phyloP scores from a whole-genome alignment of 2,113 vertebrate genomes.

The Indicator indicator region DNA sequence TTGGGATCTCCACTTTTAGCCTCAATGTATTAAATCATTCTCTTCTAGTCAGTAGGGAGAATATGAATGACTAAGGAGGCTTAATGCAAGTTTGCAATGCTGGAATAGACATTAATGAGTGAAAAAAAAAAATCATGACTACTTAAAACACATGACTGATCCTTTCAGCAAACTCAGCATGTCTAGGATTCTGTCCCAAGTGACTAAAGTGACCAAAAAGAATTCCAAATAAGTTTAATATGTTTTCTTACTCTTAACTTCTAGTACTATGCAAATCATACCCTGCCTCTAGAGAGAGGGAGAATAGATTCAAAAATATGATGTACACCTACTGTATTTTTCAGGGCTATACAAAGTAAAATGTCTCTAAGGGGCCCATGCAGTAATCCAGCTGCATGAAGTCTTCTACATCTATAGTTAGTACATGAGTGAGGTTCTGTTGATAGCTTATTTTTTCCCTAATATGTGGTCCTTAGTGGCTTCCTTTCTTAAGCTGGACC shows the following conservation, averaged over 20 bases:
- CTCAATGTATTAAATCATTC: conserved; percentile 25
- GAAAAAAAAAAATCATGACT: conserved; percentile 9
- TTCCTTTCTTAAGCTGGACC: neutral
- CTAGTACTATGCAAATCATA: neutral
- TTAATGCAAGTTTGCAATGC: conserved; percentile 32
- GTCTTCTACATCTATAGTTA: neutral
- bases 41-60: neutral
- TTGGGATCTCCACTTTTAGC: neutral
- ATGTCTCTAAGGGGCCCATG: neutral
- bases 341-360: neutral
- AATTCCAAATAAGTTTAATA: neutral
- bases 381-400: neutral
- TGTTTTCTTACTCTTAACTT: neutral
- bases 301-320: neutral
- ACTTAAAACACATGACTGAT: neutral
- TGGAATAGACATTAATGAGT: neutral
- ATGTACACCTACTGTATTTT: neutral
- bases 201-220: neutral
- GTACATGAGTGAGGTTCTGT: neutral
- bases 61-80: neutral
- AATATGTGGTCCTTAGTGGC: neutral
- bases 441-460: neutral
- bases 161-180: neutral
- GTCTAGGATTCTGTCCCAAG: neutral
- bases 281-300: neutral